Evolutionary conservation across 2,888 invertebrate genomes (phyloP).

Genomic region (Muscina levida): DNA sequence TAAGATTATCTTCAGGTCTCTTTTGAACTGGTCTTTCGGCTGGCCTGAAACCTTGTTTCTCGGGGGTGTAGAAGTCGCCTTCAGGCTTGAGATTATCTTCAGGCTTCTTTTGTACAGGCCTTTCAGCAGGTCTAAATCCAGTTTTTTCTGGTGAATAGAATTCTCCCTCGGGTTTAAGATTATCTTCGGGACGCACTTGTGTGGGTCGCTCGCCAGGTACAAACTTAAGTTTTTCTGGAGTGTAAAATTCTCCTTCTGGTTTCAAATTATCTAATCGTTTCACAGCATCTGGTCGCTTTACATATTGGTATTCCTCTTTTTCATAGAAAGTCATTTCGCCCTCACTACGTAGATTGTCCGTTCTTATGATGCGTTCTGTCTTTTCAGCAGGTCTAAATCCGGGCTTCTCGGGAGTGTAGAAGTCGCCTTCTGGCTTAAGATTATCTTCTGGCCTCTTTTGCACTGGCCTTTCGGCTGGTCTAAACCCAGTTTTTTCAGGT

Average conservation of each 20-base stretch:
- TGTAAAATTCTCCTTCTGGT: constrained; percentile 80
- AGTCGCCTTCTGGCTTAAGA: constrained; percentile 81
- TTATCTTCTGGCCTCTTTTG: constrained; percentile 80
- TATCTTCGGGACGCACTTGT: constrained; percentile 81
- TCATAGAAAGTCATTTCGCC: constrained; percentile 76
- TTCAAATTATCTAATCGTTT: constrained; percentile 81
- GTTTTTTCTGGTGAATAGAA: constrained; percentile 74
- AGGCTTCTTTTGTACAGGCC: constrained; percentile 77
- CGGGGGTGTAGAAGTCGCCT: constrained; percentile 75
- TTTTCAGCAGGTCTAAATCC: constrained; percentile 80
- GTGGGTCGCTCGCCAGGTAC: constrained; percentile 77
- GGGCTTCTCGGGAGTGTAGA: constrained; percentile 80
- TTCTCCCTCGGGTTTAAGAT: constrained; percentile 80
- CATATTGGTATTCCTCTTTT: constrained; percentile 76
- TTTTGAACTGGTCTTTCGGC: constrained; percentile 79
- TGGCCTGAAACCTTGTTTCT: constrained; percentile 71
- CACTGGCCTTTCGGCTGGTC: constrained; percentile 70
- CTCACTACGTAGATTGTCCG: constrained; percentile 81
- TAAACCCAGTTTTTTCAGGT: constrained; percentile 78
- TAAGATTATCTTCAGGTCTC: constrained; percentile 82
- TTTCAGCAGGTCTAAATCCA: constrained; percentile 76
- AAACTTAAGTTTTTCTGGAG: constrained; percentile 78
- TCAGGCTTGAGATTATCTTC: constrained; percentile 72
- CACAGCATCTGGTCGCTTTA: constrained; percentile 78
- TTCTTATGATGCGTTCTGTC: constrained; percentile 81